A percentile compares a stretch with the other conserved stretches of the same genome.
phyloP scores from a whole-genome alignment of 2,113 vertebrate genomes.

The Gavialis gangeticus region DNA sequence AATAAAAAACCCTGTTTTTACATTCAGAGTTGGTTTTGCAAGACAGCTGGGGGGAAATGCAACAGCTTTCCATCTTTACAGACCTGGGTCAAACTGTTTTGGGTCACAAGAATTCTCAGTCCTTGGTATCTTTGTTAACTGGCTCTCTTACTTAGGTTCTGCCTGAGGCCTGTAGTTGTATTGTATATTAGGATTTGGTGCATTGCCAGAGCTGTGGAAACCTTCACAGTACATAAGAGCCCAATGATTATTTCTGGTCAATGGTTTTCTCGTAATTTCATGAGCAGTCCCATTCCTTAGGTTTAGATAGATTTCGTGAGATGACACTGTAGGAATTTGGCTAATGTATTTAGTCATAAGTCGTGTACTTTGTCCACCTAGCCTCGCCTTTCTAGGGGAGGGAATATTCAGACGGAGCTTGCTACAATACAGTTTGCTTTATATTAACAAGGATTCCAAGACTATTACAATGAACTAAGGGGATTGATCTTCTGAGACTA shows the following conservation, averaged over 20 bases:
- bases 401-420: neutral
- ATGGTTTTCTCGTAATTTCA: conserved; percentile 53
- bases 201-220: neutral
- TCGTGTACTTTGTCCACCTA: neutral
- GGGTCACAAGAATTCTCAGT: neutral
- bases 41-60: conserved; percentile 14
- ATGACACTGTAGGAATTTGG: conserved; percentile 31
- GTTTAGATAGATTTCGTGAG: conserved; percentile 64
- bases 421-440: conserved; percentile 16
- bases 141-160: neutral
- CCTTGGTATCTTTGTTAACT: neutral
- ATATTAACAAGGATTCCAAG: conserved; percentile 11
- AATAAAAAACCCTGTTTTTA: neutral
- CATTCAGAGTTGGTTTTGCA: conserved; percentile 15
- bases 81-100: no score
- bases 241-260: conserved; percentile 23
- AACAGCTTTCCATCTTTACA: neutral
- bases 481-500: neutral
- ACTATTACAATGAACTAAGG: accelerated
- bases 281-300: conserved; percentile 54
- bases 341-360: conserved; percentile 38
- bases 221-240: neutral
- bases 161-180: conserved; percentile 20
- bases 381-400: neutral
- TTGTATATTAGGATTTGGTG: conserved; percentile 24